phyloP scores from a whole-genome alignment of 1,140 invertebrate species.

The Oryctes rhinoceros region DNA sequence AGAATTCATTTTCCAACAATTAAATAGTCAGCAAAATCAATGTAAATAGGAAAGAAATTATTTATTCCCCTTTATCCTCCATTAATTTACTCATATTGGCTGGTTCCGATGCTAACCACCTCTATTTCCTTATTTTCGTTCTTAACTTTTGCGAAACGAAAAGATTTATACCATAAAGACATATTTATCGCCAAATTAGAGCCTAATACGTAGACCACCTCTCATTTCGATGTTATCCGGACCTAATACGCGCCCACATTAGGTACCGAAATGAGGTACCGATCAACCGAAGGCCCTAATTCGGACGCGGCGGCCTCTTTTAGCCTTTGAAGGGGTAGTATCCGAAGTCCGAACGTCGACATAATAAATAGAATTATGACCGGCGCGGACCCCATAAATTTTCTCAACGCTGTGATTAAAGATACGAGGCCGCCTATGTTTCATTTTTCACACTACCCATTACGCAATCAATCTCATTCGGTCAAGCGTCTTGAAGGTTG shows the following conservation, averaged over 20 bases:
- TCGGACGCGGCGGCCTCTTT: neutral
- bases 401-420: constrained; percentile 5
- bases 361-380: neutral
- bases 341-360: neutral
- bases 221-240: neutral
- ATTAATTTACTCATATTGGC: too few relatives aligned
- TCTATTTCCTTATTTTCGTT: neutral
- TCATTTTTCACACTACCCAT: neutral
- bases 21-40: too few relatives aligned
- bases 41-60: too few relatives aligned
- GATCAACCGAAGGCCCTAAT: neutral
- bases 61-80: too few relatives aligned
- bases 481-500: neutral
- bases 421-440: neutral
- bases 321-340: neutral
- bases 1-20: too few relatives aligned
- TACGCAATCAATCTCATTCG: neutral
- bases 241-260: constrained; percentile 4
- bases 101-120: too few relatives aligned
- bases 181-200: constrained; percentile 1
- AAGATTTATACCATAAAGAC: neutral
- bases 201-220: neutral
- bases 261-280: neutral
- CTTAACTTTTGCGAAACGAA: neutral
- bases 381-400: neutral